These are phyloP conservation scores for Eupeodes corollae DNA, from an alignment of 1,140 invertebrate genomes.

Conservation along the genomic window DNA sequence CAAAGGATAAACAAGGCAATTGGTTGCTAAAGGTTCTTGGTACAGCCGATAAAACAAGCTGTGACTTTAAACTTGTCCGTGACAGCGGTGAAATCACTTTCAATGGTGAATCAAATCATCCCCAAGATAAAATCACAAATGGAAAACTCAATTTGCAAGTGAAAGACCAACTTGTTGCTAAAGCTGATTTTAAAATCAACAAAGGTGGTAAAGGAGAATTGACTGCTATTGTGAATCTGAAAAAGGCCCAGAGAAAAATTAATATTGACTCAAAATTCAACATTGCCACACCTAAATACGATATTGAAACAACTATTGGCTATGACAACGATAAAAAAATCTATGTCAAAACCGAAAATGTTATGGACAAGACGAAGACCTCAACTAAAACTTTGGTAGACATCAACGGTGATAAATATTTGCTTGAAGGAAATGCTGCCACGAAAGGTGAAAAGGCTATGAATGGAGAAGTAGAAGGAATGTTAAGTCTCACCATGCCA, in stretches of 20 bases:
- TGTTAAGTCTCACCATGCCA: constrained; percentile 21
- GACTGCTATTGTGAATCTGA: constrained; percentile 40
- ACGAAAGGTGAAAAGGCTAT: constrained; percentile 38
- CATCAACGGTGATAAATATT: constrained; percentile 38
- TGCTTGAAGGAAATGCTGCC: constrained; percentile 41
- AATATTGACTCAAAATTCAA: constrained; percentile 49
- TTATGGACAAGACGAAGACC: constrained; percentile 42
- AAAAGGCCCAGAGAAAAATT: constrained; percentile 45
- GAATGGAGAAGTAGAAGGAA: constrained; percentile 38
- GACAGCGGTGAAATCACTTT: constrained; percentile 19
- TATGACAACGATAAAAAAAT: constrained; percentile 58
- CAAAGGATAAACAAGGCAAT: constrained; percentile 19
- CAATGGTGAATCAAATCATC: constrained; percentile 21
- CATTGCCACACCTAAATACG: constrained; percentile 43
- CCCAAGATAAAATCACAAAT: constrained; percentile 26
- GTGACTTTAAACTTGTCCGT: constrained; percentile 14
- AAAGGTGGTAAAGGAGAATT: constrained; percentile 47
- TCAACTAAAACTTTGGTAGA: constrained; percentile 48
- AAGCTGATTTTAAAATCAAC: constrained; percentile 43
- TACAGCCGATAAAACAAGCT: constrained; percentile 22
- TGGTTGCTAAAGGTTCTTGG: constrained; percentile 25
- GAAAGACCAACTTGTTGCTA: constrained; percentile 42
- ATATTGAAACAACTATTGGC: constrained; percentile 46
- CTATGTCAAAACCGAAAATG: constrained; percentile 43
- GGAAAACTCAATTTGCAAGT: constrained; percentile 43